Evolutionary conservation across 2,797 vertebrate genomes (phyloP).

Genomic region (Chiroxiphia lanceolata): DNA sequence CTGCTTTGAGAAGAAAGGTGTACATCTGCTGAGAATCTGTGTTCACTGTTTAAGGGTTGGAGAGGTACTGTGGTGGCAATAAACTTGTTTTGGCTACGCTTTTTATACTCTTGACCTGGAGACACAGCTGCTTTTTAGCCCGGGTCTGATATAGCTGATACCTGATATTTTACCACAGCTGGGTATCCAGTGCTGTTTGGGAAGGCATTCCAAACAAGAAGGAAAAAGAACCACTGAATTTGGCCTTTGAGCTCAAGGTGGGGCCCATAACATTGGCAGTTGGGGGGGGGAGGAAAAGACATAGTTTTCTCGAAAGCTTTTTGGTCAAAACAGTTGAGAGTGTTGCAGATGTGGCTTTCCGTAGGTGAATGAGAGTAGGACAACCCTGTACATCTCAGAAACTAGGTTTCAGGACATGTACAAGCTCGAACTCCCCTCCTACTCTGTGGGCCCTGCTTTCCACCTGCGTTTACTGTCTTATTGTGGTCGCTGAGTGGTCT

Average conservation of each 20-base stretch:
- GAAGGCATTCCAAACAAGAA: not conserved
- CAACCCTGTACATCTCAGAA: fast-evolving
- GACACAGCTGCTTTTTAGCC: not conserved
- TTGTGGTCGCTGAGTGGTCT: not conserved
- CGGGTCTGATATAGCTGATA: not conserved
- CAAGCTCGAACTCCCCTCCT: fast-evolving
- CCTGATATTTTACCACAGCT: not conserved
- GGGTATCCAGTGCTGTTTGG: not conserved
- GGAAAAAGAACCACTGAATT: not conserved
- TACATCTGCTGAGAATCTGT: not conserved
- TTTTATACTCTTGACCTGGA: not conserved
- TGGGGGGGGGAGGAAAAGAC: not conserved
- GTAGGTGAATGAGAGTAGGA: not conserved
- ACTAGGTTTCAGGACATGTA: fast-evolving
- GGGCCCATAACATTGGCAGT: fast-evolving
- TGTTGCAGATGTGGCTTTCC: not conserved
- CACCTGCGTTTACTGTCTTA: fast-evolving
- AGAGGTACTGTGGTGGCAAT: not conserved
- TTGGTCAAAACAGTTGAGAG: not conserved
- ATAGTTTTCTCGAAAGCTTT: not conserved
- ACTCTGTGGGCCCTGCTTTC: not conserved
- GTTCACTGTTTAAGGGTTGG: not conserved
- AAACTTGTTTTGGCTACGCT: not conserved
- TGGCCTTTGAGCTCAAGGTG: not conserved
- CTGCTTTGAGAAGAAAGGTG: not conserved